phyloP scores from a whole-genome alignment of 2,888 invertebrate genomes.

The Meteorus colon region DNA sequence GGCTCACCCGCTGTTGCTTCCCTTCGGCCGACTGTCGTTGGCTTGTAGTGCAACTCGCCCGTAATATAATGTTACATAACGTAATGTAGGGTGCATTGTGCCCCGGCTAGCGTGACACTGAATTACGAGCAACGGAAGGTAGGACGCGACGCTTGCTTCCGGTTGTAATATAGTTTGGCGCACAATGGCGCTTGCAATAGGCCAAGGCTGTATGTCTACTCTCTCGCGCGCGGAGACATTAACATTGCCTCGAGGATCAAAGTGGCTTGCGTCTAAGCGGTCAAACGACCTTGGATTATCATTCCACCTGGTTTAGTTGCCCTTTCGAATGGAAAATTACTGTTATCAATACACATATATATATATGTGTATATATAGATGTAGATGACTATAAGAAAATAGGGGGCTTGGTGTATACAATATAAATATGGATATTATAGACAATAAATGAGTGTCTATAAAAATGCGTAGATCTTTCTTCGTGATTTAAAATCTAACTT shows the following conservation, averaged over 20 bases:
- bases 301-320: slow-evolving; percentile 5
- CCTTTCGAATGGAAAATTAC: slow-evolving; percentile 2
- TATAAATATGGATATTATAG: too few species aligned
- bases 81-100: slow-evolving; percentile 56
- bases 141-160: slow-evolving; percentile 71
- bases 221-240: slow-evolving; percentile 34
- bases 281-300: slow-evolving; percentile 35
- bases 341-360: background rate
- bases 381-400: background rate
- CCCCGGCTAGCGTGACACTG: slow-evolving; percentile 67
- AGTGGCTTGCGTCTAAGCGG: slow-evolving; percentile 61
- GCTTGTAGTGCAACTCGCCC: slow-evolving; percentile 30
- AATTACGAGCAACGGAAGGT: slow-evolving; percentile 72
- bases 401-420: background rate
- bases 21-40: slow-evolving; percentile 33
- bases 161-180: slow-evolving; percentile 72
- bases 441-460: too few species aligned
- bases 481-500: too few species aligned
- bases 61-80: slow-evolving; percentile 60
- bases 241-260: slow-evolving; percentile 67
- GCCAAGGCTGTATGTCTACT: slow-evolving; percentile 54
- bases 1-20: slow-evolving; percentile 33
- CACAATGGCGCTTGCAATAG: slow-evolving; percentile 71
- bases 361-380: background rate
- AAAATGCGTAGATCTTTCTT: too few species aligned